These are phyloP conservation scores for Vidua chalybeata DNA, from an alignment of 2,113 vertebrate species.

Conservation along the genomic window DNA sequence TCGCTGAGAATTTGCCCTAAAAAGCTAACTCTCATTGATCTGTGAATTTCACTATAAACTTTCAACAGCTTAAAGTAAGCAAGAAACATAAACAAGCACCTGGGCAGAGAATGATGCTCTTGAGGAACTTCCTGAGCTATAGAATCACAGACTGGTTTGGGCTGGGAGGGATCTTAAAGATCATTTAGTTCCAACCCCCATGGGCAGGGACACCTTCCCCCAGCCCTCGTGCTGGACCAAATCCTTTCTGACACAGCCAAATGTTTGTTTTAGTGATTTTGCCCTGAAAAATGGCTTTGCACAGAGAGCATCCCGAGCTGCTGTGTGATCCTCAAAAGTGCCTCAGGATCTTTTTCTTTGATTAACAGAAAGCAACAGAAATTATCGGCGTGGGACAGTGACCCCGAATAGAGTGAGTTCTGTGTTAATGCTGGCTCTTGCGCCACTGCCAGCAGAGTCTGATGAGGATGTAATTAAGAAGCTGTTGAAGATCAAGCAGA, in stretches of 20 bases:
- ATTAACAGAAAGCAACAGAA: not conserved
- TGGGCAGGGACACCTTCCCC: not conserved
- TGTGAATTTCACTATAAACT: fast-evolving
- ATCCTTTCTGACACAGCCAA: not conserved
- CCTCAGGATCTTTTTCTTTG: not conserved
- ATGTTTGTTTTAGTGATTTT: not conserved
- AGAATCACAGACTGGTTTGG: not conserved
- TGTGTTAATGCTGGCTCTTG: not conserved
- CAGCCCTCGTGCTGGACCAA: fast-evolving
- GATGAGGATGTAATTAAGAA: slow-evolving; percentile 35
- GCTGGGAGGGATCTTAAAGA: not conserved
- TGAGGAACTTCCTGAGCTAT: not conserved
- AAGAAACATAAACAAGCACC: not conserved
- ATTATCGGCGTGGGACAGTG: not conserved
- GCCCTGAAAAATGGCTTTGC: not conserved
- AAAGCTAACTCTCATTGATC: fast-evolving
- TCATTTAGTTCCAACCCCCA: not conserved
- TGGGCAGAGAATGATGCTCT: not conserved
- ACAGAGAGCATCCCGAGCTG: not conserved
- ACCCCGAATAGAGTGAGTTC: fast-evolving
- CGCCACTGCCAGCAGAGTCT: not conserved
- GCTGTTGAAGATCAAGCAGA: slow-evolving; percentile 42
- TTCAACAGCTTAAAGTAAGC: not conserved
- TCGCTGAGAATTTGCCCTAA: not conserved
- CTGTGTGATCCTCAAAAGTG: not conserved